Evolutionary conservation across 2,797 vertebrate species (phyloP), one percentile per base, ranked within the genome.

Genomic region (Hippopotamyrus pictus): DNA sequence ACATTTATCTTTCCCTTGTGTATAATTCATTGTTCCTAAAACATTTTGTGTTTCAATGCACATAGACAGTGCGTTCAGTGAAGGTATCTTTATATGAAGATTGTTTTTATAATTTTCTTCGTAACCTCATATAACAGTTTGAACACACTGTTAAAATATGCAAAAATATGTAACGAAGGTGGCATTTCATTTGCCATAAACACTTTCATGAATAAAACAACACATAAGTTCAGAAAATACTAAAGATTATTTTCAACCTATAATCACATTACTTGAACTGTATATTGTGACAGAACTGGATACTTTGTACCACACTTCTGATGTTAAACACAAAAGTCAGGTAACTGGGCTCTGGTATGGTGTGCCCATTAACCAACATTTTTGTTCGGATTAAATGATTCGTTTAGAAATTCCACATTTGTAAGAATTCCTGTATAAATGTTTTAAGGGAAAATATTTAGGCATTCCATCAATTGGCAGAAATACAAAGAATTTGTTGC

Each of bases 21-120:
- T 62, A 48, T 65, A 22, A 37, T 69, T 65, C 44, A 65, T 86
- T 69, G 85, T 84, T 85, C 54, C 29, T n/a, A 62, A 89, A 44
- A 54, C 37, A 62, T 29, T 69, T 89, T 50, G 79, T 14, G 5
- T n/a, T 57, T 65, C 3, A 65, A 69, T 89, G 50, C 50, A 85
- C 17, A 89, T 65, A 17, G 9, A 89, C 8, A 17, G 5, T 79
- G 37, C 19, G 17, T n/a, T 82, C 37, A 82, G 19, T 41, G 33
- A 82, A 46, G n/a, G 5, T 44, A 19, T 83, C 44, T 50, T 48
- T 83, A 25, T 19, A 22, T 33, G 25, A 54, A 50, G 83, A 85
- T 53, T 53, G 14, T 37, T 25, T 22, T 51, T 7, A 1, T 54
- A 17, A 5, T 86, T 86, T 19, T 33, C 12, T 33, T 17, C 25